phyloP scores from a whole-genome alignment of 2,797 vertebrate genomes.

The Enteromius unitaeniatus region DNA sequence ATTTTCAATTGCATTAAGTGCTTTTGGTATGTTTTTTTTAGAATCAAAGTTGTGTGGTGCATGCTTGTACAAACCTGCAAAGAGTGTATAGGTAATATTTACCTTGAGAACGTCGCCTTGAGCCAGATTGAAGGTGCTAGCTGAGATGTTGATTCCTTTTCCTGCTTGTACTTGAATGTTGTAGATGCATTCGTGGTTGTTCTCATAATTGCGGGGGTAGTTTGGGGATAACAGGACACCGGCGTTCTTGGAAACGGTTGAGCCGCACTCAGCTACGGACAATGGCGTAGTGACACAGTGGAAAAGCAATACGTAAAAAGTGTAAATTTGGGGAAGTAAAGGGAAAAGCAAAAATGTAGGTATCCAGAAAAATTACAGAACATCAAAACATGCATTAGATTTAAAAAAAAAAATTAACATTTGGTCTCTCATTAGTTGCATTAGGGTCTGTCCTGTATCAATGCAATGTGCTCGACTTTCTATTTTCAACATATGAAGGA shows the following conservation, averaged over 20 bases:
- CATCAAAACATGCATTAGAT: slow-evolving; percentile 1
- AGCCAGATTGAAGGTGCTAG: slow-evolving; percentile 89
- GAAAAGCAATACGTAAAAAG: neutral
- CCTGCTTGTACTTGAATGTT: slow-evolving; percentile 96
- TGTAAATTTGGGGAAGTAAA: neutral
- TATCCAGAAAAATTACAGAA: neutral
- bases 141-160: slow-evolving; percentile 95
- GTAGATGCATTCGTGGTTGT: slow-evolving; percentile 97
- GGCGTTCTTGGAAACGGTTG: slow-evolving; percentile 88
- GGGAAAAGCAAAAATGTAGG: neutral
- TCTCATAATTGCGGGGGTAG: slow-evolving; percentile 94
- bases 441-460: slow-evolving; percentile 34
- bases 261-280: slow-evolving; percentile 91
- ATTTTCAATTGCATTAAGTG: neutral
- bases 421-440: slow-evolving; percentile 51
- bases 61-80: neutral
- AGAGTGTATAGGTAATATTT: slow-evolving; percentile 54
- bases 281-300: slow-evolving; percentile 28
- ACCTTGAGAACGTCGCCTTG: slow-evolving; percentile 97
- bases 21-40: neutral
- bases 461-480: neutral
- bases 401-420: neutral
- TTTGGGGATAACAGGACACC: slow-evolving; percentile 94
- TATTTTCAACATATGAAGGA: neutral
- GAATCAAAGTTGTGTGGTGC: neutral